Evolutionary conservation across 1,140 invertebrate species (phyloP).

Genomic region (Cydia pomonella): DNA sequence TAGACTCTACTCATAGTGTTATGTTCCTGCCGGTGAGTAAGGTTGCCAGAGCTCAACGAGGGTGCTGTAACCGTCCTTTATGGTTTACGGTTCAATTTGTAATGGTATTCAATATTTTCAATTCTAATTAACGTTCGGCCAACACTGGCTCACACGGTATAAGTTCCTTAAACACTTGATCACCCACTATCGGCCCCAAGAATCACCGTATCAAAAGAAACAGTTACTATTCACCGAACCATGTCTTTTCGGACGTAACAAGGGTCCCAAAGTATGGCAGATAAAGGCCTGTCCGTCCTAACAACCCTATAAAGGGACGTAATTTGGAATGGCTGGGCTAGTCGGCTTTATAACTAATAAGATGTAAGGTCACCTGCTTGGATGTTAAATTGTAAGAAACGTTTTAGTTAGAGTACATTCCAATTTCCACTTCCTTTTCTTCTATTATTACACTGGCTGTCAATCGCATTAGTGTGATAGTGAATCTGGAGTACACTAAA

Average conservation of each 20-base stretch:
- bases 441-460: background rate
- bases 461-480: background rate
- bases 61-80: too few species aligned
- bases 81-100: too few species aligned
- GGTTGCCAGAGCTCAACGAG: too few species aligned
- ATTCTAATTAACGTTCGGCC: too few species aligned
- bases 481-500: too few species aligned
- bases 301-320: slow-evolving; percentile 16
- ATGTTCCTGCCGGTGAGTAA: too few species aligned
- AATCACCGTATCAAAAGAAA: slow-evolving; percentile 4
- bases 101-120: too few species aligned
- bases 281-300: slow-evolving; percentile 28
- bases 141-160: too few species aligned
- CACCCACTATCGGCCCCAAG: background rate
- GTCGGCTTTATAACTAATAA: background rate
- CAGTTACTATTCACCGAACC: slow-evolving; percentile 25
- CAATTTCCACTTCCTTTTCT: background rate
- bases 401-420: background rate
- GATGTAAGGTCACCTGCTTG: slow-evolving; percentile 18
- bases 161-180: background rate
- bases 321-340: slow-evolving; percentile 1
- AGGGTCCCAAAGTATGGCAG: slow-evolving; percentile 22
- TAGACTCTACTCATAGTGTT: too few species aligned
- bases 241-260: slow-evolving; percentile 15
- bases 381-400: background rate